Evolutionary conservation across 92 coral and sea anemone genomes (phyloP).

Genomic region (Virgularia gustaviana): DNA sequence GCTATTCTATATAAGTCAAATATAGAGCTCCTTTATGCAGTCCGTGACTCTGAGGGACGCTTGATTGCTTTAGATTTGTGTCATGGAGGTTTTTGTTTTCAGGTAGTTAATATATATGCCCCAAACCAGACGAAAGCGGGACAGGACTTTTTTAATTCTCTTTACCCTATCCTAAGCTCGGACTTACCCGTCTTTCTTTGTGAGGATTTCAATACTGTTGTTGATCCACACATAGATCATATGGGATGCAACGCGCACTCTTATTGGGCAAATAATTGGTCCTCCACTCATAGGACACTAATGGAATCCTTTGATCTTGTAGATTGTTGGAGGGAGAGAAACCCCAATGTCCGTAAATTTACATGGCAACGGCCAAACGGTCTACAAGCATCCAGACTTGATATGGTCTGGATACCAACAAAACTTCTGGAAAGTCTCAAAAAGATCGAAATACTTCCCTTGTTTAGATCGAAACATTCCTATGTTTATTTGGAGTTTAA

Average conservation of each 20-base stretch:
- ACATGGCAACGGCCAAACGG: constrained; percentile 47
- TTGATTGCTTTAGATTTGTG: background rate
- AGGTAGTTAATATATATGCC: background rate
- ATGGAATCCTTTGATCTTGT: background rate
- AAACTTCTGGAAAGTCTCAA: background rate
- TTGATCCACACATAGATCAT: background rate
- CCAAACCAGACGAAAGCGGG: background rate
- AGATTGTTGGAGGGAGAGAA: constrained; percentile 44
- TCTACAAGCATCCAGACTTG: constrained; percentile 41
- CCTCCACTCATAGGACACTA: background rate
- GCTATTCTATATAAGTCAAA: background rate
- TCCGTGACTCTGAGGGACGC: background rate
- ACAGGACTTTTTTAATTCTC: too few species aligned
- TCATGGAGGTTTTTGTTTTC: background rate
- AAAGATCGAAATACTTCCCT: constrained; percentile 22
- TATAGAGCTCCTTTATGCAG: background rate
- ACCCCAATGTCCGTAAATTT: background rate
- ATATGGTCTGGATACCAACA: constrained; percentile 35
- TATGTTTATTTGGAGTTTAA: constrained; percentile 10
- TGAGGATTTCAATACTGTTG: too few species aligned
- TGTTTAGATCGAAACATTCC: constrained; percentile 44
- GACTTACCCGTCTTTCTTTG: too few species aligned
- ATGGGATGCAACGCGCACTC: background rate
- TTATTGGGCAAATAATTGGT: constrained; percentile 25
- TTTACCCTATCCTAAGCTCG: too few species aligned